phyloP scores from a whole-genome alignment of 1,140 invertebrate genomes.

The Anadara kagoshimensis region DNA sequence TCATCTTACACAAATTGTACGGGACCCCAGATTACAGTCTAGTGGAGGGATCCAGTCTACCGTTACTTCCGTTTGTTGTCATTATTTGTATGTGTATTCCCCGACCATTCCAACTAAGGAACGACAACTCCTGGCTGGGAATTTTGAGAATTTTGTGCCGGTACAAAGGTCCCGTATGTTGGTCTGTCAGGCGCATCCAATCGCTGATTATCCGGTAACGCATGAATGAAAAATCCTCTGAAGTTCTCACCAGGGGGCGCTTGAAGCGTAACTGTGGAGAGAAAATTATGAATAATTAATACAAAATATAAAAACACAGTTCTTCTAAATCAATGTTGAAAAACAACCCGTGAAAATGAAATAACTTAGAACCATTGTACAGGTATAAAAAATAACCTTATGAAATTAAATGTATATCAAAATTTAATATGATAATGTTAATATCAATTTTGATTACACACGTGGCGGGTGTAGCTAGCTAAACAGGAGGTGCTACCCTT shows the following conservation, averaged over 20 bases:
- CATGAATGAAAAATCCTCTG: conserved; percentile 39
- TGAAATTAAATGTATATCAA: too few species aligned
- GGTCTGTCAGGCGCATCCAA: conserved; percentile 32
- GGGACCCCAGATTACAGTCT: conserved; percentile 31
- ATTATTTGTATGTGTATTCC: conserved; percentile 40
- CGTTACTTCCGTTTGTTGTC: conserved; percentile 27
- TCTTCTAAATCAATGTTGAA: too few species aligned
- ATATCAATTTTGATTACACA: too few species aligned
- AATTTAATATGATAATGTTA: too few species aligned
- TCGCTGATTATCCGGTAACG: conserved; percentile 19
- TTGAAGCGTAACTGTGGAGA: conserved; percentile 28
- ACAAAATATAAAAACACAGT: too few species aligned
- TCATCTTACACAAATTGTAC: conserved; percentile 42
- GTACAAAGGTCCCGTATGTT: conserved; percentile 35
- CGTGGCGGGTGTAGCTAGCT: too few species aligned
- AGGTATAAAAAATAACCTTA: too few species aligned
- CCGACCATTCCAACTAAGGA: conserved; percentile 30
- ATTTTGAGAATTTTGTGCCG: conserved; percentile 7
- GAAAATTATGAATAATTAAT: neutral
- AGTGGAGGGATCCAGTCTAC: conserved; percentile 33
- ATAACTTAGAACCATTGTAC: too few species aligned
- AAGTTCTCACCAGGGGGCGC: conserved; percentile 31
- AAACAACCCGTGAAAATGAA: too few species aligned
- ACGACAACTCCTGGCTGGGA: conserved; percentile 27
- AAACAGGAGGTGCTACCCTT: too few species aligned